A percentile compares a stretch with the other conserved stretches of the same genome.
phyloP scores from a whole-genome alignment of 1,140 invertebrate species.

The Brachionus paranguensis region DNA sequence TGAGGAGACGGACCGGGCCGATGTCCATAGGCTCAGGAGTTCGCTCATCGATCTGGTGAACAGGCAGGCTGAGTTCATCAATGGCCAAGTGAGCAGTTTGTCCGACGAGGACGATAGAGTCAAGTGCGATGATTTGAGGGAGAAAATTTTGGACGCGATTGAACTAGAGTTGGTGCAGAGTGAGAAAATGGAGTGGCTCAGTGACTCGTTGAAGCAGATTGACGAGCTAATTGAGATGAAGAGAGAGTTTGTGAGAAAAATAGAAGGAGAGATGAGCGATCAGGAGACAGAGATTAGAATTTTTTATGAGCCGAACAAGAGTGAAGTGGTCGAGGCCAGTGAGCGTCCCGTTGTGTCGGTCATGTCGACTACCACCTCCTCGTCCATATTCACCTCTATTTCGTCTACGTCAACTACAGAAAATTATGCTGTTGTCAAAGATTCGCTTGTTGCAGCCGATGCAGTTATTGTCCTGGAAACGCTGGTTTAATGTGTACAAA shows the following conservation, averaged over 20 bases:
- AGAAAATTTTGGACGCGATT: not conserved
- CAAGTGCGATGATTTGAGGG: not conserved
- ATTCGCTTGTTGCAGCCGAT: not conserved
- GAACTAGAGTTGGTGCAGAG: not conserved
- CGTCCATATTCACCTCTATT: not conserved
- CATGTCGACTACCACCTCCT: not conserved
- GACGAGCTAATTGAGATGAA: not conserved
- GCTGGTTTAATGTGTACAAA: not conserved
- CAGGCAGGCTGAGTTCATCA: not conserved
- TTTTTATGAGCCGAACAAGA: not conserved
- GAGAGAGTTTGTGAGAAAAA: not conserved
- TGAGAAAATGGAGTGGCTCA: not conserved
- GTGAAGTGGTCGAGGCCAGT: not conserved
- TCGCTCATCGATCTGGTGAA: not conserved
- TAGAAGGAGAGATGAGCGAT: not conserved
- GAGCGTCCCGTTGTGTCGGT: not conserved
- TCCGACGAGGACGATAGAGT: not conserved
- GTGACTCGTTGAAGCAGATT: not conserved
- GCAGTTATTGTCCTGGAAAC: not conserved
- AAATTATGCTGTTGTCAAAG: not conserved
- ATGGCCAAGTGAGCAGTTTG: not conserved
- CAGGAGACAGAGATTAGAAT: not conserved
- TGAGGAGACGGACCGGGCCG: not conserved
- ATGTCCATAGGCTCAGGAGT: not conserved
- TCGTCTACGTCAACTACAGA: not conserved